Conservation (phyloP, 2,113 vertebrate species). For the Menidia beryllina region DNA sequence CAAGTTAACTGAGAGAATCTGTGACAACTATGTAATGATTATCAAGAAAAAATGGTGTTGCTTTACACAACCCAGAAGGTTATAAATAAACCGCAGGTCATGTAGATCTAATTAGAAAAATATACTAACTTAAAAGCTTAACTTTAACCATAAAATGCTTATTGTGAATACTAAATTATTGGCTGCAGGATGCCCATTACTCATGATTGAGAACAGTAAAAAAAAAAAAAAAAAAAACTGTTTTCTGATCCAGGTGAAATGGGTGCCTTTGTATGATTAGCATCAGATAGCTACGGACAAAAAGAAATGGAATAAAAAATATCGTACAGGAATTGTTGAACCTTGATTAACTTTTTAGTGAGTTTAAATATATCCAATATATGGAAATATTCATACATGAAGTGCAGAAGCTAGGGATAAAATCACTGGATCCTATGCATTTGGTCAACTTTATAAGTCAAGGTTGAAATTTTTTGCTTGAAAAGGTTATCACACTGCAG, state of each 20-base stretch:
- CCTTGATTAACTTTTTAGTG: neutral
- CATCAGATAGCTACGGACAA: neutral
- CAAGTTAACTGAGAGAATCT: slow-evolving; percentile 49
- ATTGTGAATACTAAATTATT: neutral
- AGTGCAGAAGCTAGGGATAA: neutral
- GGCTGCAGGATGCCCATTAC: neutral
- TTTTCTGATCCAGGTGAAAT: neutral
- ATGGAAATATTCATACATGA: neutral
- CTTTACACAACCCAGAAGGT: too few species aligned
- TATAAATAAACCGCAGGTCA: too few species aligned
- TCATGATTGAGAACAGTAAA: neutral
- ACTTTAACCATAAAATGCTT: neutral
- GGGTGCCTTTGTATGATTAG: neutral
- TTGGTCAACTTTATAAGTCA: too few species aligned
- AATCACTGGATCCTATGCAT: neutral
- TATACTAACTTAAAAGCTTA: neutral
- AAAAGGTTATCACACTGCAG: too few species aligned
- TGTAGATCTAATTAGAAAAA: neutral
- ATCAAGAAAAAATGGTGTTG: neutral
- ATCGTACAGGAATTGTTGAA: neutral
- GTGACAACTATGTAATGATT: slow-evolving; percentile 24
- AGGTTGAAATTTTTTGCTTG: too few species aligned
- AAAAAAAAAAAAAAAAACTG: neutral
- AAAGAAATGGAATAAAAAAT: neutral
- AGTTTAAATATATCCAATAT: neutral